Evolutionary conservation across 2,113 vertebrate genomes (phyloP).

Genomic region (Panthera tigris): DNA sequence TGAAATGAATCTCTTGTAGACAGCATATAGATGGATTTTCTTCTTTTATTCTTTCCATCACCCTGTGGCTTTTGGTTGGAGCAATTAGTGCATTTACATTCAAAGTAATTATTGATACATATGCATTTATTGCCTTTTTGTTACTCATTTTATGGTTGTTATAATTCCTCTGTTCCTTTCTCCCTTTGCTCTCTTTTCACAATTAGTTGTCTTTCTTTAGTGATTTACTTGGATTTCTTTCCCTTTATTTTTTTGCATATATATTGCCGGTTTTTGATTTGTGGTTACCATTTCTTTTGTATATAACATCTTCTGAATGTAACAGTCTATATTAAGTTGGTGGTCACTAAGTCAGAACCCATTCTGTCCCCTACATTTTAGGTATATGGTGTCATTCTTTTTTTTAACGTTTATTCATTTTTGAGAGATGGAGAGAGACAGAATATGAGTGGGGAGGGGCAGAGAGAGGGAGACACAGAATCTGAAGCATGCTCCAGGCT

Average conservation of each 20-base stretch:
- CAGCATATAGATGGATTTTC: neutral
- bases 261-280: neutral
- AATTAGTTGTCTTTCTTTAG: neutral
- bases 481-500: too few relatives aligned
- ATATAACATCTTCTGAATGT: neutral
- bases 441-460: too few relatives aligned
- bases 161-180: neutral
- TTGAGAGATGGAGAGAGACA: too few relatives aligned
- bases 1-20: neutral
- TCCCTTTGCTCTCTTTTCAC: neutral
- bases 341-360: neutral
- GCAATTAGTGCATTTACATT: neutral
- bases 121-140: neutral
- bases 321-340: neutral
- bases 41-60: neutral
- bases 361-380: neutral
- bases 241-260: neutral
- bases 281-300: neutral
- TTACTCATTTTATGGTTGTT: neutral
- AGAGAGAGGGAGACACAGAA: too few relatives aligned
- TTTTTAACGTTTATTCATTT: neutral
- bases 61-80: neutral
- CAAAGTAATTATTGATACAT: neutral
- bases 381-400: neutral
- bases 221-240: neutral